These are phyloP conservation scores for Rhinogobius similis DNA, from an alignment of 2,113 vertebrate species.

Conservation along the genomic window DNA sequence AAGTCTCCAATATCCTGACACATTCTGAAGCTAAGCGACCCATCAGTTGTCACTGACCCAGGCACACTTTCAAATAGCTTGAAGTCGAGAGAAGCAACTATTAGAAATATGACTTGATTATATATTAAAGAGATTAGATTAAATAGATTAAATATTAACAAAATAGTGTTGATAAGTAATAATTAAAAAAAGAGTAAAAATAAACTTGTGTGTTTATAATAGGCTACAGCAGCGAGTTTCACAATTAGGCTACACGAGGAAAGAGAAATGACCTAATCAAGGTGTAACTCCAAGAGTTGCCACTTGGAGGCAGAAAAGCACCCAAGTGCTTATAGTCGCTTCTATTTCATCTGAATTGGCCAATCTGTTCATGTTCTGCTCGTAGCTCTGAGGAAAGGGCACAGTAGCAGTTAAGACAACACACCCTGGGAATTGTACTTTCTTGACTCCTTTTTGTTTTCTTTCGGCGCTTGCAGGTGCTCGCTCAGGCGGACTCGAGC, in stretches of 20 bases:
- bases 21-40: neutral
- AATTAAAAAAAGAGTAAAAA: too few species aligned
- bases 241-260: too few species aligned
- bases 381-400: neutral
- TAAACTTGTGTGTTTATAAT: neutral
- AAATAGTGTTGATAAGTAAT: too few species aligned
- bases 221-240: neutral
- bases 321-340: neutral
- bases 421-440: neutral
- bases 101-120: too few species aligned
- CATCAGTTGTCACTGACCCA: constrained; percentile 3
- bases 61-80: neutral
- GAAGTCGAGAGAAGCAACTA: neutral
- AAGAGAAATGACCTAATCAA: neutral
- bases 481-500: constrained; percentile 28
- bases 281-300: constrained; percentile 17
- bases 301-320: constrained; percentile 28
- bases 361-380: neutral
- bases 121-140: too few species aligned
- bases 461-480: constrained; percentile 51
- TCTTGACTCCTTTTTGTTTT: neutral
- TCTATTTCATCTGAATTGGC: neutral
- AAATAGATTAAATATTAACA: too few species aligned
- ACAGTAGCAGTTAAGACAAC: neutral
- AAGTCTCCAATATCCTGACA: neutral